Base-by-base conservation (phyloP, 2,888 invertebrate genomes). In the Pollenia labialis region DNA sequence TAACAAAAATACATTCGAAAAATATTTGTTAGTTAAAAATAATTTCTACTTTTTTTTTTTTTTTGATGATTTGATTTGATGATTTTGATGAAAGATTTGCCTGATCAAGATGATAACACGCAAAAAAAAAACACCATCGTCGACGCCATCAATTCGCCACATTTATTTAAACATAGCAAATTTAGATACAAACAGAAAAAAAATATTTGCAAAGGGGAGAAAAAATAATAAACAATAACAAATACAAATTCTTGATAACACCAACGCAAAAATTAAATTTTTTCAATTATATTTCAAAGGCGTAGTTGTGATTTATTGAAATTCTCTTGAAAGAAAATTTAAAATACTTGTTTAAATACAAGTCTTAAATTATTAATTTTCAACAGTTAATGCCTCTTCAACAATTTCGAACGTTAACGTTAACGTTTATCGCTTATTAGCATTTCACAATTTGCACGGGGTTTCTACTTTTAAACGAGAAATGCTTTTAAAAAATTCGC, bases 151-250 rank as follows among this genome's bases (percentile, higher is more conserved):
- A 66, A 42, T 64, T 52, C 56, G 18, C 16, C 46, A 69, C 56
- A 74, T 66, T 81, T 58, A 42, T 74, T 66, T n/a, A 10, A 66
- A 58, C 11, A 44, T 48, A 79, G 44, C 48, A n/a, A 56, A 52
- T 68, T 68, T 81, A 18, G 46, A 8, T 60, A 32, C 16, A 66
- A 81, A 64, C 52, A 76, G 18, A 64, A 14, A 64, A 56, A 50
- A 46, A 66, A 3, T 52, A 54, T 52, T 62, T 46, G 60, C 71
- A n/a, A 64, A 52, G 1, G 4, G 8, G 12, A 9, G 16, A 56
- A 23, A 14, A 14, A 50, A 58, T 44, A 12, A 1, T 18, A 62
- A 56, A 48, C 10, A 81, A 32, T 44, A 44, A 54, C 9, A 54
- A 54, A 50, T 18, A 32, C 6, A 23, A 76, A 23, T 54, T 64